Conservation (phyloP, 1,140 invertebrate species). For the Meteorus sp. region DNA sequence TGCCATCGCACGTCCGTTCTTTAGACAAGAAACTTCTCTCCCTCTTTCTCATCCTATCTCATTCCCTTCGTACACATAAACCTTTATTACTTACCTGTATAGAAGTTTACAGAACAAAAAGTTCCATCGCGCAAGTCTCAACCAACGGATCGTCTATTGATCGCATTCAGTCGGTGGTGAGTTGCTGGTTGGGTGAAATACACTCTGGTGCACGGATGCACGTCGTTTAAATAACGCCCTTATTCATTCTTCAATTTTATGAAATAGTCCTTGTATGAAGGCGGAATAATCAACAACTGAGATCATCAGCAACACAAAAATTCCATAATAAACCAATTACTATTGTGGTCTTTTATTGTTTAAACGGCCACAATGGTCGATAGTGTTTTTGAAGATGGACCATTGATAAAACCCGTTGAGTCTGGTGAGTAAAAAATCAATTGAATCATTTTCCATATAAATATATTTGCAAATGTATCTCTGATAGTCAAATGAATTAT, state of each 20-base stretch:
- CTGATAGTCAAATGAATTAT: too few species aligned
- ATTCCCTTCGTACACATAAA: too few species aligned
- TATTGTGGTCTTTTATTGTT: neutral
- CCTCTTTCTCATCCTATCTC: too few species aligned
- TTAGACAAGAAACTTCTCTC: too few species aligned
- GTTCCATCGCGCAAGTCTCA: constrained; percentile 38
- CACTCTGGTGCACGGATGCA: constrained; percentile 31
- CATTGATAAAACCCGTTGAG: constrained; percentile 48
- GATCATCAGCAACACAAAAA: too few species aligned
- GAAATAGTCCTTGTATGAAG: too few species aligned
- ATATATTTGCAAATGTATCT: neutral
- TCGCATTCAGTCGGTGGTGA: constrained; percentile 29
- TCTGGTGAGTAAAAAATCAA: constrained; percentile 50
- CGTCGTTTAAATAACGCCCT: constrained; percentile 44
- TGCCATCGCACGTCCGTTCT: too few species aligned
- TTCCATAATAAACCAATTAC: too few species aligned
- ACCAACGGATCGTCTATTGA: constrained; percentile 38
- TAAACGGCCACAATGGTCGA: constrained; percentile 40
- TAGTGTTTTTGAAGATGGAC: constrained; percentile 46
- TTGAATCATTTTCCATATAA: neutral
- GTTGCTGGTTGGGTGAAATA: constrained; percentile 20
- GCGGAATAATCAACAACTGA: too few species aligned
- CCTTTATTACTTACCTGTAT: too few species aligned
- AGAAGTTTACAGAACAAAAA: neutral
- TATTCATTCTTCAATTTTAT: too few species aligned